Conservation (phyloP, 2,797 vertebrate genomes). For the Eulemur albifrons region DNA sequence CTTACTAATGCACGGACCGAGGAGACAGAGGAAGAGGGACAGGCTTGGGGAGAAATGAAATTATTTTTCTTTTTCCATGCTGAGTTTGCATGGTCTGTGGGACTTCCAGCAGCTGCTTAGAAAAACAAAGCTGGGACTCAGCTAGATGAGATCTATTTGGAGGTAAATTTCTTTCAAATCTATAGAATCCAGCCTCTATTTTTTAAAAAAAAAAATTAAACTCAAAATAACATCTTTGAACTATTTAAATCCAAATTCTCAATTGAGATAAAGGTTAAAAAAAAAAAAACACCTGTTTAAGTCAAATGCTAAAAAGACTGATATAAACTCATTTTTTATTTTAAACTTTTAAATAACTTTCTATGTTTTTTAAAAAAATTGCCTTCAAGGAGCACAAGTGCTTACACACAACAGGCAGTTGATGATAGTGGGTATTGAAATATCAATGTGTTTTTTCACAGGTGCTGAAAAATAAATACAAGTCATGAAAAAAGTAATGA, state of each 20-base stretch:
- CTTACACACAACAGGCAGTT: constrained; percentile 40
- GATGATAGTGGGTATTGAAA: constrained; percentile 52
- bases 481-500: constrained; percentile 69
- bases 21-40: not conserved
- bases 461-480: constrained; percentile 73
- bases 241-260: constrained; percentile 30
- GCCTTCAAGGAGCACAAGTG: constrained; percentile 26
- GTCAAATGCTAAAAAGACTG: not conserved
- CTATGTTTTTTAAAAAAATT: not conserved
- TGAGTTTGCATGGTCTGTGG: not conserved
- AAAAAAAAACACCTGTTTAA: not conserved
- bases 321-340: constrained; percentile 43
- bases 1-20: not conserved
- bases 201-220: not conserved
- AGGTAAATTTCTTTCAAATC: constrained; percentile 11
- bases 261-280: not conserved
- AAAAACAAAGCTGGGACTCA: not conserved
- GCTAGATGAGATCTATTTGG: not conserved
- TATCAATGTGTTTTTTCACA: constrained; percentile 62
- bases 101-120: constrained; percentile 5
- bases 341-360: constrained; percentile 59
- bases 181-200: not conserved
- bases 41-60: not conserved
- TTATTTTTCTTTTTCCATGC: constrained; percentile 21
- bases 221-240: constrained; percentile 22